A percentile compares a stretch with the other conserved stretches of the same genome.
These are phyloP conservation scores for Chaitophorus viminalis DNA, from an alignment of 2,888 invertebrate genomes.

Conservation along the genomic window DNA sequence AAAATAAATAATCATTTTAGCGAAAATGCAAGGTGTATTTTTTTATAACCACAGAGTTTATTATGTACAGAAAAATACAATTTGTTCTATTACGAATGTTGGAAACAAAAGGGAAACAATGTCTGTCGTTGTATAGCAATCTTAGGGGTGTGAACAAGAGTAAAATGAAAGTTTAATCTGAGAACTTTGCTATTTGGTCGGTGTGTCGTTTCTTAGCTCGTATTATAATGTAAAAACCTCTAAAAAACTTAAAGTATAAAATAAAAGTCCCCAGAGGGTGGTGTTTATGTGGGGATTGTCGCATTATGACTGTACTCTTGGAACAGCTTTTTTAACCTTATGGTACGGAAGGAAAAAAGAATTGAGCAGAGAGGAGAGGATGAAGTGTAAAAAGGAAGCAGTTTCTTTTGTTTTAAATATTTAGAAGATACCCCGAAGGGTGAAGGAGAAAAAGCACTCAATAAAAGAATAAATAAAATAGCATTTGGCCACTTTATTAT, in stretches of 20 bases:
- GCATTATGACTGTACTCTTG: constrained; percentile 60
- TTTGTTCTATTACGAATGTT: constrained; percentile 59
- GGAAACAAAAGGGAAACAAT: constrained; percentile 58
- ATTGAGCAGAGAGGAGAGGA: not conserved
- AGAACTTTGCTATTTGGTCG: constrained; percentile 61
- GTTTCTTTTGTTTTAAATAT: constrained; percentile 62
- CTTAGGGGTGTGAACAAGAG: constrained; percentile 56
- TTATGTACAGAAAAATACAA: constrained; percentile 38
- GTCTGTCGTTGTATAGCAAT: constrained; percentile 46
- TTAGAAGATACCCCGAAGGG: constrained; percentile 62
- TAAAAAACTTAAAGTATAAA: constrained; percentile 62
- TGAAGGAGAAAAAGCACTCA: constrained; percentile 59
- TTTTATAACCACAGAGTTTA: constrained; percentile 31
- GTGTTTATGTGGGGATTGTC: constrained; percentile 62
- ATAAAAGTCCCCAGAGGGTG: constrained; percentile 62
- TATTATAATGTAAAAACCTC: constrained; percentile 62
- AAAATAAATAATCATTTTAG: constrained; percentile 54
- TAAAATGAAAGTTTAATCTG: constrained; percentile 62
- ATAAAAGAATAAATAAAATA: constrained; percentile 62
- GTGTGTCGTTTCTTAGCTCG: constrained; percentile 60
- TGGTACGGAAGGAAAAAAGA: constrained; percentile 33
- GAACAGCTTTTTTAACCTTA: constrained; percentile 58
- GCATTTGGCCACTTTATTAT: constrained; percentile 62
- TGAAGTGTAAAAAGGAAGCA: constrained; percentile 24
- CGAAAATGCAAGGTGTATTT: constrained; percentile 19